Evolutionary conservation across 1,140 invertebrate species (phyloP).

Genomic region (Neuroterus valhalla): DNA sequence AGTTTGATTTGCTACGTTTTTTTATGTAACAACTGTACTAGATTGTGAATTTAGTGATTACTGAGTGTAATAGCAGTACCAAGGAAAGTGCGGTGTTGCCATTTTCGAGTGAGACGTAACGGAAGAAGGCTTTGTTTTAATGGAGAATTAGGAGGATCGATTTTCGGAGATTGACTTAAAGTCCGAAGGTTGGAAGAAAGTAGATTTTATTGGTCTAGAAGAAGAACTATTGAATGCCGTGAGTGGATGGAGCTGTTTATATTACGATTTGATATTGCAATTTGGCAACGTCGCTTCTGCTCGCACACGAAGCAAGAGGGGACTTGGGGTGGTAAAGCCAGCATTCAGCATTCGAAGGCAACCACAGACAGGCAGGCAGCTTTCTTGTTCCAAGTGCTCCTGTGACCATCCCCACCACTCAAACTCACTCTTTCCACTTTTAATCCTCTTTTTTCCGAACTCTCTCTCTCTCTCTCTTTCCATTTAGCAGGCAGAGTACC

Average conservation of each 20-base stretch:
- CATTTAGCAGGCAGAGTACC: conserved; percentile 39
- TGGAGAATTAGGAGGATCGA: conserved; percentile 25
- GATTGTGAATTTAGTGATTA: too few species aligned
- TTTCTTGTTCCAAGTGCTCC: conserved; percentile 65
- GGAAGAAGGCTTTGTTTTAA: neutral
- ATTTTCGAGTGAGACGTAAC: neutral
- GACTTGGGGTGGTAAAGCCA: conserved; percentile 60
- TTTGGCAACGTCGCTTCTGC: conserved; percentile 65
- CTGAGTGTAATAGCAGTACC: conserved; percentile 30
- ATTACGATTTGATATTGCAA: conserved; percentile 48
- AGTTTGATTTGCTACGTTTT: conserved; percentile 37
- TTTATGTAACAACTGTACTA: too few species aligned
- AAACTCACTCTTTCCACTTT: conserved; percentile 27
- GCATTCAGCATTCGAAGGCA: too few species aligned
- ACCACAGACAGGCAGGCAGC: conserved; percentile 53
- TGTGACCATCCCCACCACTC: conserved; percentile 49
- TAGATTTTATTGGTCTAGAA: neutral
- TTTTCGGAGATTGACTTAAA: neutral
- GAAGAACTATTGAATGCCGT: conserved; percentile 37
- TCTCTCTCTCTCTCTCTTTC: conserved; percentile 48
- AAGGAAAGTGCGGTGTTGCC: conserved; percentile 24
- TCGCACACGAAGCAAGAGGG: conserved; percentile 52
- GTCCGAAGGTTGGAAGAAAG: neutral
- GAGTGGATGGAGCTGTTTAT: conserved; percentile 54
- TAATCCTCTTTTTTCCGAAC: conserved; percentile 26